These are phyloP conservation scores for Caenorhabditis auriculariae DNA, from an alignment of 2,888 invertebrate species.

Conservation along the genomic window DNA sequence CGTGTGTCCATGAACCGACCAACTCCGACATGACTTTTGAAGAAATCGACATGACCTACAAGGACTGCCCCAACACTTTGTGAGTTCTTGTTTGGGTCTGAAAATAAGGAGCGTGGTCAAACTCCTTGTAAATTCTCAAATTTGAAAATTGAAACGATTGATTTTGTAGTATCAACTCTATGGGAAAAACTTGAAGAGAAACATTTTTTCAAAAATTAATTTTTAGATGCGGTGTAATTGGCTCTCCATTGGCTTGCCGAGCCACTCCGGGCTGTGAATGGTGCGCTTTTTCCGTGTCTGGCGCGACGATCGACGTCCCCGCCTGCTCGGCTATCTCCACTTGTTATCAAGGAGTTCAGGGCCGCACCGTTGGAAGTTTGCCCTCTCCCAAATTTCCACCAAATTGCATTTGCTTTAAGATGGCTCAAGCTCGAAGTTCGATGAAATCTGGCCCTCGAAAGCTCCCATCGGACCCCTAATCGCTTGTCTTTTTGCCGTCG, in stretches of 20 bases:
- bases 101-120: too few relatives aligned
- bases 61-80: too few relatives aligned
- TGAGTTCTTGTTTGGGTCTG: too few relatives aligned
- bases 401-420: conserved; percentile 14
- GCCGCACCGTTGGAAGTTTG: conserved; percentile 1
- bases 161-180: too few relatives aligned
- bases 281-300: conserved; percentile 4
- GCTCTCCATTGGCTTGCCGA: conserved; percentile 7
- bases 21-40: too few relatives aligned
- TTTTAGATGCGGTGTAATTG: conserved; percentile 9
- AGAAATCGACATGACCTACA: too few relatives aligned
- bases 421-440: conserved; percentile 2
- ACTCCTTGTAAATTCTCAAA: too few relatives aligned
- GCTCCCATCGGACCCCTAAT: conserved; percentile 8
- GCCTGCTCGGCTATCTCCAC: neutral
- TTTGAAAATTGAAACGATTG: too few relatives aligned
- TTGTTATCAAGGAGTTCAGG: conserved; percentile 6
- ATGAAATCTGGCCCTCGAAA: conserved; percentile 2
- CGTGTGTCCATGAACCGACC: too few relatives aligned
- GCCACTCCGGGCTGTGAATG: conserved; percentile 10
- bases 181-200: too few relatives aligned
- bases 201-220: too few relatives aligned
- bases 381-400: conserved; percentile 16
- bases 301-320: neutral
- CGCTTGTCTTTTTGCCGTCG: conserved; percentile 2